Percentiles rank a stretch among this genome's conserved stretches.
Conservation (phyloP, 2,113 vertebrate species). For the Tichodroma muraria region DNA sequence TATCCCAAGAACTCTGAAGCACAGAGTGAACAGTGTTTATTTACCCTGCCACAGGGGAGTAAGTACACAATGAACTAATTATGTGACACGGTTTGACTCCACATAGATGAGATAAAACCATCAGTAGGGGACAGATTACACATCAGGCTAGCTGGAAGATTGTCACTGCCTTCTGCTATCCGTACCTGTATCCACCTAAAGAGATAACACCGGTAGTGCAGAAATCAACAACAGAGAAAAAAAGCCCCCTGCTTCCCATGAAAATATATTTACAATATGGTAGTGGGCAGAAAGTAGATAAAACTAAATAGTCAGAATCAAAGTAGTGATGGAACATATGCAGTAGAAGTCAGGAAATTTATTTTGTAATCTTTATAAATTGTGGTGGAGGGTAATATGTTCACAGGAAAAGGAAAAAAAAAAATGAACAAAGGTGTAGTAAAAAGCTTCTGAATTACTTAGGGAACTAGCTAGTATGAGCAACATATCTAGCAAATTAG, state of each 20-base stretch:
- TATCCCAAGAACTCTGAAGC: background rate
- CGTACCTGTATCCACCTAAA: background rate
- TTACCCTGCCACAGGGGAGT: background rate
- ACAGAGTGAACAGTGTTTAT: background rate
- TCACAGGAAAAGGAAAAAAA: background rate
- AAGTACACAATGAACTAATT: background rate
- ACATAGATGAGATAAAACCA: background rate
- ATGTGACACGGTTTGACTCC: background rate
- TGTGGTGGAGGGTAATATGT: background rate
- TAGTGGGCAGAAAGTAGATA: background rate
- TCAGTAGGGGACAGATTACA: background rate
- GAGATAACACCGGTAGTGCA: background rate
- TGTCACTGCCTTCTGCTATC: background rate
- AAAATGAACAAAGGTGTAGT: background rate
- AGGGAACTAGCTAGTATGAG: background rate
- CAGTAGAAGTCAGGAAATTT: background rate
- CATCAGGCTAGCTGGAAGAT: background rate
- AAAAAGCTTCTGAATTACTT: background rate
- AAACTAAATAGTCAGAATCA: background rate
- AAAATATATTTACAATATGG: background rate
- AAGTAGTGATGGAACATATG: background rate
- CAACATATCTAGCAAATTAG: background rate
- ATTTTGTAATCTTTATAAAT: background rate
- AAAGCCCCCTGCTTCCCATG: background rate
- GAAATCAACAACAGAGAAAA: background rate